phyloP scores from a whole-genome alignment of 2,888 invertebrate genomes.

The Melinaea menophilus region DNA sequence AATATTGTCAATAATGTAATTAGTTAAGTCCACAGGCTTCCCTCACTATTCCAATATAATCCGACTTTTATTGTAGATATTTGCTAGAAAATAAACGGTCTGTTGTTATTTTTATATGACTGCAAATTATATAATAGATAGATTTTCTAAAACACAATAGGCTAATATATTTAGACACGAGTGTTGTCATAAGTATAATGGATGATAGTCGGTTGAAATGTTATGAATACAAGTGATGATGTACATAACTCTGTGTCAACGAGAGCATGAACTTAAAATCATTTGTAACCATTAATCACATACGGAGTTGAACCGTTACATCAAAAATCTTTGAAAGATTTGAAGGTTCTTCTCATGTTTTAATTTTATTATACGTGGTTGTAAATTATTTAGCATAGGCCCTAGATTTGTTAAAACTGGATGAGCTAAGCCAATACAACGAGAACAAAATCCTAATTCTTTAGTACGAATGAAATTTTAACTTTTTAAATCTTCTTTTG shows the following conservation, averaged over 20 bases:
- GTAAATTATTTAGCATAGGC: conserved; percentile 34
- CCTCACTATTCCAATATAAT: conserved; percentile 61
- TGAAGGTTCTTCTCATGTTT: conserved; percentile 24
- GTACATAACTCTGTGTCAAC: conserved; percentile 35
- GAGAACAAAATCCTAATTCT: conserved; percentile 50
- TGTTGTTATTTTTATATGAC: conserved; percentile 78
- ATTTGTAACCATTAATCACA: conserved; percentile 26
- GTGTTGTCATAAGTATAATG: conserved; percentile 39
- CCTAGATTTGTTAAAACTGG: conserved; percentile 46
- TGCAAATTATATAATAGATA: conserved; percentile 69
- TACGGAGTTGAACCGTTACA: conserved; percentile 32
- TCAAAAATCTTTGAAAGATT: conserved; percentile 30
- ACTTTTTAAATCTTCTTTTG: conserved; percentile 19
- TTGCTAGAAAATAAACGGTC: conserved; percentile 68
- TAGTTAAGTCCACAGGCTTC: conserved; percentile 69
- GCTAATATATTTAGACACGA: conserved; percentile 47
- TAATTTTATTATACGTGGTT: conserved; percentile 31
- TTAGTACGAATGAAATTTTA: conserved; percentile 38
- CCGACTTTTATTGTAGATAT: conserved; percentile 68
- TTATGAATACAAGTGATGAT: conserved; percentile 38
- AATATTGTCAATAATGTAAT: conserved; percentile 51
- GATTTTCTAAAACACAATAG: conserved; percentile 74
- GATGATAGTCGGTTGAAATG: conserved; percentile 37
- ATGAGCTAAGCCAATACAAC: conserved; percentile 69
- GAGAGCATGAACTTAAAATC: conserved; percentile 29